Evolutionary conservation across 2,113 vertebrate genomes (phyloP).

Genomic region (Orycteropus afer): DNA sequence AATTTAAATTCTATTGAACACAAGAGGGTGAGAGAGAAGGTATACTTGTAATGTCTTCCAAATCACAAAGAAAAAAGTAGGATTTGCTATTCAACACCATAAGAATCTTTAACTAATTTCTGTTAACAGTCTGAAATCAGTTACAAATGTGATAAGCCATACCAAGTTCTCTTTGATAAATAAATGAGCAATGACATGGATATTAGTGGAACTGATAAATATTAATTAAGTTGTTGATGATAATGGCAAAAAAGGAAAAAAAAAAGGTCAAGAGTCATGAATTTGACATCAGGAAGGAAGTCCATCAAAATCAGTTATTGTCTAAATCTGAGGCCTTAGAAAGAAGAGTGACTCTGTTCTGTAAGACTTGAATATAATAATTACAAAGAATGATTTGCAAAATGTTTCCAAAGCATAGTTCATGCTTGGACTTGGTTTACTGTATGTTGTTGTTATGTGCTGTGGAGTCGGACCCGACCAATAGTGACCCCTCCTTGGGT

Average conservation of each 20-base stretch:
- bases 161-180: constrained; percentile 52
- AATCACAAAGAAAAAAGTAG: background rate
- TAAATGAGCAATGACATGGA: constrained; percentile 62
- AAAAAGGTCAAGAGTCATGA: constrained; percentile 19
- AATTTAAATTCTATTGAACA: background rate
- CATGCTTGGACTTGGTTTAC: constrained; percentile 30
- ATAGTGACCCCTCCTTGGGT: too few relatives aligned
- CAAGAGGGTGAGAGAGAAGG: background rate
- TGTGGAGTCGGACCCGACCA: too few relatives aligned
- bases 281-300: constrained; percentile 10
- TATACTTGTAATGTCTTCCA: background rate
- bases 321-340: constrained; percentile 34
- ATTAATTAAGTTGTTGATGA: constrained; percentile 68
- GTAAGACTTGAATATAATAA: constrained; percentile 42
- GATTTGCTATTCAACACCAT: background rate
- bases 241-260: background rate
- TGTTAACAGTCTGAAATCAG: constrained; percentile 54
- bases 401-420: constrained; percentile 35
- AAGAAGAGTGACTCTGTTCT: constrained; percentile 25
- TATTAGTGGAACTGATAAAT: constrained; percentile 65
- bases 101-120: constrained; percentile 56
- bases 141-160: constrained; percentile 47
- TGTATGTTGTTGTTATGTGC: too few relatives aligned
- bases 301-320: constrained; percentile 32
- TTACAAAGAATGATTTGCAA: constrained; percentile 43